Conservation (phyloP, 2,113 vertebrate genomes). For the Geococcyx californianus region DNA sequence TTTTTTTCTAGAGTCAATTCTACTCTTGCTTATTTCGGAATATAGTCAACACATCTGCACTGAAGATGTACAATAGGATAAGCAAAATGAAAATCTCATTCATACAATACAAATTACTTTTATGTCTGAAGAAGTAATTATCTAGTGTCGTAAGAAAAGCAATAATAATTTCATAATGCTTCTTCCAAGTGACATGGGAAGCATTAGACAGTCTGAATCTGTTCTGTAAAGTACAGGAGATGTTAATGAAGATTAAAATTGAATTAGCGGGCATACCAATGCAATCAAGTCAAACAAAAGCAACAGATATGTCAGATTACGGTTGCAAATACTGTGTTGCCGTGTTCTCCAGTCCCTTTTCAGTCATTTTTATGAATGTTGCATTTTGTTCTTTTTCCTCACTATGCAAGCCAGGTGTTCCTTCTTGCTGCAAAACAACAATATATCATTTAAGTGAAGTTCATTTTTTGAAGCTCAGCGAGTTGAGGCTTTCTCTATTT, state of each 20-base stretch:
- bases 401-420: constrained; percentile 25
- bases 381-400: constrained; percentile 29
- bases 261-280: background rate
- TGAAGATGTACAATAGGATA: background rate
- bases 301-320: background rate
- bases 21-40: background rate
- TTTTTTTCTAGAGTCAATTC: background rate
- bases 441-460: constrained; percentile 50
- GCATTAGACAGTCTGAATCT: background rate
- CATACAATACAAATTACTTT: constrained; percentile 7
- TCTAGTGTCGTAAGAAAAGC: background rate
- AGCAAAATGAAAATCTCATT: background rate
- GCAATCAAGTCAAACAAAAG: background rate
- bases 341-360: constrained; percentile 2
- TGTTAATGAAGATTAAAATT: background rate
- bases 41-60: background rate
- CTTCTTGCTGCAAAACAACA: constrained; percentile 47
- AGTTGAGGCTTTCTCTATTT: constrained; percentile 38
- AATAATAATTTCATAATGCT: constrained; percentile 21
- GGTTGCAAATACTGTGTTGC: background rate
- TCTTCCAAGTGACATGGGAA: constrained; percentile 32
- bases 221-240: background rate
- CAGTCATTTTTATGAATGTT: constrained; percentile 53
- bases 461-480: constrained; percentile 32
- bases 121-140: constrained; percentile 51